Conservation (phyloP, 2,797 vertebrate genomes). For the Bovichtus diacanthus region DNA sequence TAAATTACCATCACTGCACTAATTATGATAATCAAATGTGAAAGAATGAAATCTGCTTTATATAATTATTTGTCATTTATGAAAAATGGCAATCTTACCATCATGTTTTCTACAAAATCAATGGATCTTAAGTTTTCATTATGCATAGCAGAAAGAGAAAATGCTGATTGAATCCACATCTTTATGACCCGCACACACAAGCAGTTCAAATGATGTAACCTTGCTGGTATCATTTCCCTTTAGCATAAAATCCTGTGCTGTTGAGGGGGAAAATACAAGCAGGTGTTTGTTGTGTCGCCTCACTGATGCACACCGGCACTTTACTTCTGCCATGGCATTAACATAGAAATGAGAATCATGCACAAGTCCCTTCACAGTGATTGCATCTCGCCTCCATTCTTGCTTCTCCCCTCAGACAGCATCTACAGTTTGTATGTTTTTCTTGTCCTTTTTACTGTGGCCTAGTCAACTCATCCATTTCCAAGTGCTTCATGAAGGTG, state of each 20-base stretch:
- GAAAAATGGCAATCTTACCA: neutral
- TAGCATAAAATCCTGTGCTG: neutral
- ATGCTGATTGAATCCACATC: conserved; percentile 3
- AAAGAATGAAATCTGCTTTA: neutral
- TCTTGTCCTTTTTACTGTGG: conserved; percentile 20
- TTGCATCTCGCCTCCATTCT: conserved; percentile 38
- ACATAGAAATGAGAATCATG: conserved; percentile 88
- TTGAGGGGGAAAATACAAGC: neutral
- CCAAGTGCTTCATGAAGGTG: conserved; percentile 48
- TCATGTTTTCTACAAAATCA: neutral
- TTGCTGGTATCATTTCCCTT: neutral
- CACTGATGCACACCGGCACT: conserved; percentile 43
- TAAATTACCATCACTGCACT: neutral
- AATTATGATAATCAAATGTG: neutral
- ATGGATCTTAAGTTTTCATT: neutral
- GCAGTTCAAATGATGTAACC: conserved; percentile 6
- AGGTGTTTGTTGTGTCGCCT: conserved; percentile 30
- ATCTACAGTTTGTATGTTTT: neutral
- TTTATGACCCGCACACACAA: neutral
- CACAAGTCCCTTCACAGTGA: conserved; percentile 73
- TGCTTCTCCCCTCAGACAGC: neutral
- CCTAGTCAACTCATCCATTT: conserved; percentile 28
- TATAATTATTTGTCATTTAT: neutral
- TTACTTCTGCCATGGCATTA: conserved; percentile 74
- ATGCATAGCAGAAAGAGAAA: neutral